These are phyloP conservation scores for Pedicia rivosa DNA, from an alignment of 2,888 invertebrate genomes.

Conservation along the genomic window DNA sequence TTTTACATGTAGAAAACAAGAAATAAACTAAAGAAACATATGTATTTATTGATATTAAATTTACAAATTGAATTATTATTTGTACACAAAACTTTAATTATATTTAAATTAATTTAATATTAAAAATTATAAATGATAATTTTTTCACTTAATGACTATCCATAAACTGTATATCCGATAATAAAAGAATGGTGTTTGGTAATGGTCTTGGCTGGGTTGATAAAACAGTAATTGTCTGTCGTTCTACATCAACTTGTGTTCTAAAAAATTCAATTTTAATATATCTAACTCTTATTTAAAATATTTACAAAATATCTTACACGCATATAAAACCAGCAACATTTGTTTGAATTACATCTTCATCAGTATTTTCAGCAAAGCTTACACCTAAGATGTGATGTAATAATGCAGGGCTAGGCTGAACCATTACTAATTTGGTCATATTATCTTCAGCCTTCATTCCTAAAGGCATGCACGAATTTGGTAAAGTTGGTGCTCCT, in stretches of 20 bases:
- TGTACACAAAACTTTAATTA: too few relatives aligned
- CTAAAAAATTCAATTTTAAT: slow-evolving; percentile 34
- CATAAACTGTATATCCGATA: slow-evolving; percentile 91
- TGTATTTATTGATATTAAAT: too few relatives aligned
- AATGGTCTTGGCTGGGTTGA: slow-evolving; percentile 90
- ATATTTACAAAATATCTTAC: slow-evolving; percentile 38
- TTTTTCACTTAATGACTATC: slow-evolving; percentile 75
- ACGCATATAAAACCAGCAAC: slow-evolving; percentile 84
- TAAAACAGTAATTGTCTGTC: slow-evolving; percentile 73
- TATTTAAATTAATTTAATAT: too few relatives aligned
- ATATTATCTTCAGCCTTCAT: slow-evolving; percentile 80
- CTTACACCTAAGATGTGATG: slow-evolving; percentile 84
- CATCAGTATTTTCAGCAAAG: slow-evolving; percentile 66
- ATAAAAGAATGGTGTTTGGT: slow-evolving; percentile 69
- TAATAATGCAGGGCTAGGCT: slow-evolving; percentile 56
- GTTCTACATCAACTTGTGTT: slow-evolving; percentile 77
- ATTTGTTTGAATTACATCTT: slow-evolving; percentile 76
- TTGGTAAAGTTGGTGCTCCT: slow-evolving; percentile 83
- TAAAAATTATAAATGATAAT: too few relatives aligned
- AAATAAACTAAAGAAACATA: too few relatives aligned
- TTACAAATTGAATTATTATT: too few relatives aligned
- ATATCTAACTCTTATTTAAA: slow-evolving; percentile 4
- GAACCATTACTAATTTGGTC: slow-evolving; percentile 71
- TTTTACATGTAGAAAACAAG: too few relatives aligned
- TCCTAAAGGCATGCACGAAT: slow-evolving; percentile 91